Percentiles rank a stretch among this genome's conserved stretches.
phyloP scores from a whole-genome alignment of 2,888 invertebrate species.

The Athrips mouffetella region DNA sequence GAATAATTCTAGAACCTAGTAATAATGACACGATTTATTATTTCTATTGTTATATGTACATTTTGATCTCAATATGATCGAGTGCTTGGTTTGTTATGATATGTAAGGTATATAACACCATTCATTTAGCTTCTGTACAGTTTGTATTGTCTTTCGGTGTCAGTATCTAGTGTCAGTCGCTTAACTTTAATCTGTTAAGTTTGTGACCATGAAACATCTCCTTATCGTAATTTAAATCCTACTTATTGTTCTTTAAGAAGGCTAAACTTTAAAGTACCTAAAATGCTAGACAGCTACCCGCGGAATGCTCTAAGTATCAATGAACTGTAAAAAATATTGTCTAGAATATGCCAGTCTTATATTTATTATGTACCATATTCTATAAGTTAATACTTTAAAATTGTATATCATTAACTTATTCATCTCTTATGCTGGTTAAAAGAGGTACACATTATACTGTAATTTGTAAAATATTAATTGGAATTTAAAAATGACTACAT shows the following conservation, averaged over 20 bases:
- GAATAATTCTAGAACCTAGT: slow-evolving; percentile 38
- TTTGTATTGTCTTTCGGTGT: slow-evolving; percentile 61
- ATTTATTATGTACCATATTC: slow-evolving; percentile 4
- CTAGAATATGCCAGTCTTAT: neutral
- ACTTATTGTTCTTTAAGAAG: neutral
- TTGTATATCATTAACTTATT: slow-evolving; percentile 30
- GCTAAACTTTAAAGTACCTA: neutral
- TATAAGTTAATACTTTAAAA: slow-evolving; percentile 1
- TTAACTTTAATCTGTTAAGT: too few relatives aligned
- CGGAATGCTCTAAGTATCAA: slow-evolving; percentile 49
- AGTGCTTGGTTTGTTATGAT: slow-evolving; percentile 62
- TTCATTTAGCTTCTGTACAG: slow-evolving; percentile 74
- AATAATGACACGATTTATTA: slow-evolving; percentile 37
- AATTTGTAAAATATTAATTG: slow-evolving; percentile 58
- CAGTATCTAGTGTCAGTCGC: slow-evolving; percentile 42
- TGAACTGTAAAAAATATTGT: slow-evolving; percentile 8
- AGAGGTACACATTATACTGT: slow-evolving; percentile 69
- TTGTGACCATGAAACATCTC: too few relatives aligned
- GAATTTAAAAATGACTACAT: slow-evolving; percentile 16
- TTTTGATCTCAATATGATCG: slow-evolving; percentile 77
- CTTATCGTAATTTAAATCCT: neutral
- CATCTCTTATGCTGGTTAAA: slow-evolving; percentile 69
- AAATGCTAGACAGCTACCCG: slow-evolving; percentile 26
- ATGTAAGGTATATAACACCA: slow-evolving; percentile 78
- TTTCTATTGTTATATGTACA: slow-evolving; percentile 65